Evolutionary conservation across 2,113 vertebrate genomes (phyloP), one percentile per base, ranked within the genome.

Genomic region (Chascanopsetta lugubris): DNA sequence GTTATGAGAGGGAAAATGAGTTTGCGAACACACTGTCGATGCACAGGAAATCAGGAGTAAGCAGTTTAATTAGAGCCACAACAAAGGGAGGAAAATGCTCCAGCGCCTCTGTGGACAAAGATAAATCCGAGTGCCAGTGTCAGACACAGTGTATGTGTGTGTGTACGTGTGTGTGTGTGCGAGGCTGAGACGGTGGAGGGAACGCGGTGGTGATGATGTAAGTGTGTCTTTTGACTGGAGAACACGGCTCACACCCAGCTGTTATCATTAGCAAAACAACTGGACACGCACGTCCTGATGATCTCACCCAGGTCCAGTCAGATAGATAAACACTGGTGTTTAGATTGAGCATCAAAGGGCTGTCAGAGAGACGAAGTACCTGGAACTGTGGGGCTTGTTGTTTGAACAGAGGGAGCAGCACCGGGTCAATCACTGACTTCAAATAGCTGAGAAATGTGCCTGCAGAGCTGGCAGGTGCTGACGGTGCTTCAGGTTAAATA

Each of bases 301-400:
- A 85, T 69, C 80, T 86, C 84, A 81, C 55, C 34, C 32, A 43
- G 65, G 70, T 56, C 70, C 49, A 45, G 65, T 55, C 73, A 75
- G n/a, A n/a, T n/a, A 38, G 67, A 81, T 79, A 81, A 85, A 83
- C 75, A 76, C 46, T 60, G 13, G 66, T 65, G 81, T 79, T 83
- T 79, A 80, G 81, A 80, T 83, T 79, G 77, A 50, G 53, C 85
- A 79, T 89, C 82, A 88, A 89, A 88, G 87, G 46, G 46, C 76
- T 84, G 84, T 66, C 76, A 80, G 63, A 55, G 75, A 85, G 83
- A 83, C 79, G 3, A 60, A 85, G 70, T 75, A 85, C 80, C 84
- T 87, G 84, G 76, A 78, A 76, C 83, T 71, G 62, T 67, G 54
- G n/a, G 70, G 70, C 72, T 72, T 56, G 54, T 77, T 87, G 67